These are phyloP conservation scores for Trichomycterus rosablanca DNA, from an alignment of 2,113 vertebrate species.

Conservation along the genomic window DNA sequence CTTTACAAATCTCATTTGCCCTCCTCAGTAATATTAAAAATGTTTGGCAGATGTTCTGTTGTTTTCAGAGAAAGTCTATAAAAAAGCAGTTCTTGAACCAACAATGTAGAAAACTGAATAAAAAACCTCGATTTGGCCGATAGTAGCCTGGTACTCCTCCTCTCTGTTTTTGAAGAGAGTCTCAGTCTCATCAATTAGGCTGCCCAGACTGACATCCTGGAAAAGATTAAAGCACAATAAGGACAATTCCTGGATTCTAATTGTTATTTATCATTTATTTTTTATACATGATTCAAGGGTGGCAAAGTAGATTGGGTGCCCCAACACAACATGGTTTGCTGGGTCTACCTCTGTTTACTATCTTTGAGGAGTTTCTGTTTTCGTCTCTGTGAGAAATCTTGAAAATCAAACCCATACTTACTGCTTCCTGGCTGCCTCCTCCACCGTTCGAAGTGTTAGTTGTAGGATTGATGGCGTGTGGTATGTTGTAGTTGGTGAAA, in stretches of 20 bases:
- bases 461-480: constrained; percentile 47
- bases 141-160: constrained; percentile 94
- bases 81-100: too few species aligned
- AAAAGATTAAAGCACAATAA: constrained; percentile 49
- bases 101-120: too few species aligned
- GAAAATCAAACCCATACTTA: constrained; percentile 15
- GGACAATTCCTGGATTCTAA: too few species aligned
- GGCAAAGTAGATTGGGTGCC: too few species aligned
- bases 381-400: too few species aligned
- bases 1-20: too few species aligned
- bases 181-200: constrained; percentile 91
- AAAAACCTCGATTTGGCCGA: constrained; percentile 93
- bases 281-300: too few species aligned
- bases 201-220: constrained; percentile 89
- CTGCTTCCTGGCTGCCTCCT: constrained; percentile 68
- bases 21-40: neutral
- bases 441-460: constrained; percentile 48
- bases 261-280: too few species aligned
- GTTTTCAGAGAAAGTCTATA: too few species aligned
- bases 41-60: neutral
- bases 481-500: constrained; percentile 89
- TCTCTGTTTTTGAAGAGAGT: constrained; percentile 94
- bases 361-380: too few species aligned
- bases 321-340: too few species aligned
- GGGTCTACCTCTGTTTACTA: too few species aligned